These are phyloP conservation scores for Scleropages formosus DNA, from an alignment of 2,797 vertebrate species.

Conservation along the genomic window DNA sequence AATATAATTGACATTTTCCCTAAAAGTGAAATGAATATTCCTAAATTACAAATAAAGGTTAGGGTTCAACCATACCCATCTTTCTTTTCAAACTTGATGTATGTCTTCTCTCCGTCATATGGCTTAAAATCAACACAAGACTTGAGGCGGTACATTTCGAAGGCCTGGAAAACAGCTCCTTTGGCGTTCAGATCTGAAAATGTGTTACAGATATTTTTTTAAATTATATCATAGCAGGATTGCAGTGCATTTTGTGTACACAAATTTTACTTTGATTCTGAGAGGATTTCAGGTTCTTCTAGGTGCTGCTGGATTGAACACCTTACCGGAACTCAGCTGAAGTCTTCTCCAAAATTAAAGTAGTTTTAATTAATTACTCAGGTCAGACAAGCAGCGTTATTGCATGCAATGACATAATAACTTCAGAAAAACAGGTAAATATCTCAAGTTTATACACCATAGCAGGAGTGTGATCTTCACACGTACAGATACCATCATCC, in stretches of 20 bases:
- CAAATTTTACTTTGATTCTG: background rate
- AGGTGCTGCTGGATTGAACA: background rate
- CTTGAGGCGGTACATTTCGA: slow-evolving; percentile 90
- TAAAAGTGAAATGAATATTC: background rate
- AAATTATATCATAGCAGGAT: background rate
- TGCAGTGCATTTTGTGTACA: background rate
- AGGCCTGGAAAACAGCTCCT: slow-evolving; percentile 78
- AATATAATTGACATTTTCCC: background rate
- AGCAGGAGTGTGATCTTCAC: too few species aligned
- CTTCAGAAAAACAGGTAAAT: too few species aligned
- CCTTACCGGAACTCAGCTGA: too few species aligned
- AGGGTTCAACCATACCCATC: slow-evolving; percentile 66
- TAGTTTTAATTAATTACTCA: too few species aligned
- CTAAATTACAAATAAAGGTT: background rate
- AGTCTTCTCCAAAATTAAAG: too few species aligned
- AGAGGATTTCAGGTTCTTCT: background rate
- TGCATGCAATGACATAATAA: too few species aligned
- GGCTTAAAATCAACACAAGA: slow-evolving; percentile 92
- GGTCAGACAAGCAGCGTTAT: too few species aligned
- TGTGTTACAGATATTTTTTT: background rate
- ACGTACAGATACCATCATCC: too few species aligned
- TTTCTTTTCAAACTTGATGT: slow-evolving; percentile 79
- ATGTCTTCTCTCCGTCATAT: slow-evolving; percentile 81
- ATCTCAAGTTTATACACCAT: too few species aligned
- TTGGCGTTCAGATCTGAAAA: slow-evolving; percentile 74